Base-by-base conservation (phyloP, 2,113 vertebrate genomes). In the Gobius niger region DNA sequence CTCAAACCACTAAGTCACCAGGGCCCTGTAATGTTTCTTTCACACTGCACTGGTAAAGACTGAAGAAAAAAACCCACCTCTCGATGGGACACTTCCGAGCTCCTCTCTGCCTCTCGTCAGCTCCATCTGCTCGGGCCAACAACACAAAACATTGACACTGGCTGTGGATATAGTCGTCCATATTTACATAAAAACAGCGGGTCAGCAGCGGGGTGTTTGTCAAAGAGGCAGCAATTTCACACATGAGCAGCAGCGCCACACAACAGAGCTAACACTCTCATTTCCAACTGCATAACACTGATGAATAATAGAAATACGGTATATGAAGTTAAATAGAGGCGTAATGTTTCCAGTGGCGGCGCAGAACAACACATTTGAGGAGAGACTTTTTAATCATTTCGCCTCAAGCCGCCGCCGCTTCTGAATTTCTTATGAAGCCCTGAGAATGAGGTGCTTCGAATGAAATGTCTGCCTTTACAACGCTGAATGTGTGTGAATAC, bases 81-180 rank as follows among this genome's bases (percentile, higher is more conserved):
- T 90, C 40, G 92, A 93, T n/a, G 92, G 92, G 14, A 89, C 59
- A 34, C 52, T 87, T 16, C 89, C 89, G 10, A 92, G 71, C 62
- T 91, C 89, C 9, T 89, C 88, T 77, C 74, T 78, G 50, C 10
- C 73, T 65, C 4, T 73, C 49, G 69, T 65, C 47, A 60, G 52
- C 4, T 89, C 81, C 10, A 75, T 66, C 57, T 83, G 70, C 57
- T 18, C 84, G 51, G 24, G 63, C 68, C 65, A 59, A 59, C 24
- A 59, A 34, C 24, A 57, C 7, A 57, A 5, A 42, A 42, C 4
- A 10, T 42, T 60, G 14, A 42, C 12, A 41, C 24, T 7, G 15
- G n/a, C 40, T 61, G 59, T 41, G n/a, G 41, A 61, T 18, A n/a
- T 1, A 63, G 42, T 18, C 12, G 19, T 14, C 7, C 61, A 13